Conservation (phyloP, 2,888 invertebrate genomes). For the Protophormia terraenovae region DNA sequence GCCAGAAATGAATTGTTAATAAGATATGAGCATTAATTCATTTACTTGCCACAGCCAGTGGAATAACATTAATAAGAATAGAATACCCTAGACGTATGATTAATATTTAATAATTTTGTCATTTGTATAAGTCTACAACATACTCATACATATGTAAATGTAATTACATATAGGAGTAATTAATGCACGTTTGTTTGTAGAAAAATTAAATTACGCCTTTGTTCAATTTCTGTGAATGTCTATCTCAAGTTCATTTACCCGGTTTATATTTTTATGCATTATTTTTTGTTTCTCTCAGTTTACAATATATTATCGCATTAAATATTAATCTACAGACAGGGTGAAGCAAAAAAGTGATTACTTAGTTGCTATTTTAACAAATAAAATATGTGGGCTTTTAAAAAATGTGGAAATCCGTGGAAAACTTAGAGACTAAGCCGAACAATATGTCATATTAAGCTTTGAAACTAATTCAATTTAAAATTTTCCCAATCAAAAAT, state of each 20-base stretch:
- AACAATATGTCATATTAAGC: too few relatives aligned
- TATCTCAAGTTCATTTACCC: not conserved
- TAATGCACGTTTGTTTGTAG: too few relatives aligned
- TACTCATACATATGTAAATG: not conserved
- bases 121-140: not conserved
- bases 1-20: slow-evolving; percentile 6
- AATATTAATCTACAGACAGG: not conserved
- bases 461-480: too few relatives aligned
- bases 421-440: too few relatives aligned
- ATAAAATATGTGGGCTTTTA: too few relatives aligned
- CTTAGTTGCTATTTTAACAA: too few relatives aligned
- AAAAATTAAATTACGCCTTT: too few relatives aligned
- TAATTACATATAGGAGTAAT: not conserved
- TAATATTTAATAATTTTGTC: slow-evolving; percentile 12
- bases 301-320: not conserved
- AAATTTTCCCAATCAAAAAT: not conserved
- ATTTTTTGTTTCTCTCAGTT: not conserved
- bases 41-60: slow-evolving; percentile 5
- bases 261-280: not conserved
- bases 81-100: slow-evolving; percentile 1
- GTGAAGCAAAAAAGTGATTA: not conserved
- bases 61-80: not conserved
- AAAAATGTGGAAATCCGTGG: too few relatives aligned
- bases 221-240: not conserved
- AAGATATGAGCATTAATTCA: not conserved